phyloP scores from a whole-genome alignment of 2,888 invertebrate species.

The Alcis repandata region DNA sequence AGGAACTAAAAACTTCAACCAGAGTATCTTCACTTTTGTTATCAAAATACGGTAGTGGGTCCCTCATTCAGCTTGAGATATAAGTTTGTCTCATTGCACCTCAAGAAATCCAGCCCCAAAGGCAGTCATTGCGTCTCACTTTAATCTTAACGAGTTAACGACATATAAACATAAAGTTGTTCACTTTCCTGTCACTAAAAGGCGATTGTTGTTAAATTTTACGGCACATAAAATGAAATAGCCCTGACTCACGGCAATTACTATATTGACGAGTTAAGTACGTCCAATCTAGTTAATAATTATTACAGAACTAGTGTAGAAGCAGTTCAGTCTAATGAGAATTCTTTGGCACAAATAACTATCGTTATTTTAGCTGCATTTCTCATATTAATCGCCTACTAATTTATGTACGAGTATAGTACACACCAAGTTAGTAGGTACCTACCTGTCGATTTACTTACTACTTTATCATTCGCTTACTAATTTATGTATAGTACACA shows the following conservation, averaged over 20 bases:
- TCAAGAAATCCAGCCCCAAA: slow-evolving; percentile 33
- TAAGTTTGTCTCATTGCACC: slow-evolving; percentile 37
- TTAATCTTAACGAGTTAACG: slow-evolving; percentile 80
- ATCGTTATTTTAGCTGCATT: background rate
- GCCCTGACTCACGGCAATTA: slow-evolving; percentile 71
- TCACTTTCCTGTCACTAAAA: slow-evolving; percentile 78
- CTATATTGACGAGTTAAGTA: slow-evolving; percentile 57
- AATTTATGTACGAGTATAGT: too few relatives aligned
- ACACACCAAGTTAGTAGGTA: too few relatives aligned
- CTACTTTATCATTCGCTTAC: too few relatives aligned
- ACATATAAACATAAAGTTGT: slow-evolving; percentile 80
- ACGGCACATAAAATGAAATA: slow-evolving; percentile 75
- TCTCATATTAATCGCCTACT: too few relatives aligned
- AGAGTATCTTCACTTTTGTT: background rate
- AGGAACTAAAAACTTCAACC: background rate
- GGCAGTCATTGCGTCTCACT: slow-evolving; percentile 56
- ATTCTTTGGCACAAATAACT: background rate
- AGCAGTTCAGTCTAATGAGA: background rate
- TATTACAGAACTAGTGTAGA: slow-evolving; percentile 33
- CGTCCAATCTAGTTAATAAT: slow-evolving; percentile 47
- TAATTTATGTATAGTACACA: too few relatives aligned
- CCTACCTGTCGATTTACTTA: too few relatives aligned
- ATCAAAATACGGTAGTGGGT: background rate
- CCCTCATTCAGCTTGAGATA: background rate
- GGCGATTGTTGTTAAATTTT: slow-evolving; percentile 84